These are phyloP conservation scores for Sus scrofa DNA, from an alignment of 2,113 vertebrate genomes.

Conservation along the genomic window DNA sequence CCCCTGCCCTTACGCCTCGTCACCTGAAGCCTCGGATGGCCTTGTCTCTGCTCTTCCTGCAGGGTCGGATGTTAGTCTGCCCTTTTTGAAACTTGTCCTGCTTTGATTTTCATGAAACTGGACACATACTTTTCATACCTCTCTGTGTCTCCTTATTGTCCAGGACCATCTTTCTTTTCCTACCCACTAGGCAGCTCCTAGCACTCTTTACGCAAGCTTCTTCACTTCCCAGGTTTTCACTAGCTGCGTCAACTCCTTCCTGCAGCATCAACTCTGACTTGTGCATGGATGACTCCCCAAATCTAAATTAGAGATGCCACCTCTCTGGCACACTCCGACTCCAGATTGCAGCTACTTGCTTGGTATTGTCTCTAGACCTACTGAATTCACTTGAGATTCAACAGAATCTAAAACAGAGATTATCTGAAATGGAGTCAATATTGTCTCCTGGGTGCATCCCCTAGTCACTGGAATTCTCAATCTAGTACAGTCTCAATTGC, in stretches of 20 bases:
- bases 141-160: background rate
- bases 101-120: background rate
- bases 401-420: too few species aligned
- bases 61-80: background rate
- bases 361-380: background rate
- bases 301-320: background rate
- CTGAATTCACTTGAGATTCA: background rate
- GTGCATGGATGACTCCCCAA: background rate
- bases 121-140: background rate
- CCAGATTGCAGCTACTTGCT: background rate
- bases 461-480: background rate
- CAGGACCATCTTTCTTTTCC: background rate
- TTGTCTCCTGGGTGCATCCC: background rate
- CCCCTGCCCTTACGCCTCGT: fast-evolving
- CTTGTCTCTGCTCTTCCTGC: background rate
- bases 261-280: background rate
- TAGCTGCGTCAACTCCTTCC: background rate
- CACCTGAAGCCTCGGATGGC: background rate
- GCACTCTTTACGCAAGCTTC: background rate
- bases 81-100: background rate
- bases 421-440: background rate
- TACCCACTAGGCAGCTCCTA: background rate
- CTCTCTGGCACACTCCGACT: background rate
- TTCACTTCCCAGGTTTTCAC: background rate
- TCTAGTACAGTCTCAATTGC: background rate